Base-by-base conservation (phyloP, 2,113 vertebrate genomes). In the rabbit (Oryctolagus cuniculus) region DNA sequence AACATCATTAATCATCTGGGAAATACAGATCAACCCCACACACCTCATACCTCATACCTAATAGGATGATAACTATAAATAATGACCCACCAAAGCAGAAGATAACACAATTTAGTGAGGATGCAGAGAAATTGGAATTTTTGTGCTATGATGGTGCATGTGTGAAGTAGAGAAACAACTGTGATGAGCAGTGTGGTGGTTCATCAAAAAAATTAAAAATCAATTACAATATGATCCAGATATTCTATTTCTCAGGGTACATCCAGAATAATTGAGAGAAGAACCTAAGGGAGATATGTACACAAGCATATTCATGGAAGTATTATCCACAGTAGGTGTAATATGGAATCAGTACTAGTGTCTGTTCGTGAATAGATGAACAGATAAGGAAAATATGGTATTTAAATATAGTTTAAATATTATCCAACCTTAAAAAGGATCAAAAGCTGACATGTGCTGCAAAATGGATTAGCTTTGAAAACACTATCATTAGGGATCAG, bases 161-260 rank as follows among this genome's bases (percentile, higher is more conserved):
- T 44, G 44, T 44, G 82, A 49, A 88, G 81, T 86, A 21, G 24
- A 64, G 9, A 6, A 87, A 64, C 24, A 13, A 67, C n/a, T 44
- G 17, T 79, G 15, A 29, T 44, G 67, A 73, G 36, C 0, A 70
- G 25, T 66, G 58, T 36, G 49, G 11, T 13, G 36, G 4, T 66
- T 77, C 10, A 63, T 88, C 12, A 44, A 84, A 84, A 87, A 90
- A n/a, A 24, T 58, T 85, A 51, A 91, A 89, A 90, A 80, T 6
- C 82, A 87, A 93, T 31, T 66, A 86, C 31, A 13, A 51, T 67
- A 38, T 70, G n/a, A 53, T 31, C 3, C 27, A 95, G 58, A 38
- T 77, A 83, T 66, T 79, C 16, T 9, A 69, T n/a, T 90, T 90
- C 12, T 25, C 22, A 2, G 9, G 36, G 15, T 67, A 51, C 36